Base-by-base conservation (phyloP, 2,797 vertebrate species). In the Bradypodion pumilum region DNA sequence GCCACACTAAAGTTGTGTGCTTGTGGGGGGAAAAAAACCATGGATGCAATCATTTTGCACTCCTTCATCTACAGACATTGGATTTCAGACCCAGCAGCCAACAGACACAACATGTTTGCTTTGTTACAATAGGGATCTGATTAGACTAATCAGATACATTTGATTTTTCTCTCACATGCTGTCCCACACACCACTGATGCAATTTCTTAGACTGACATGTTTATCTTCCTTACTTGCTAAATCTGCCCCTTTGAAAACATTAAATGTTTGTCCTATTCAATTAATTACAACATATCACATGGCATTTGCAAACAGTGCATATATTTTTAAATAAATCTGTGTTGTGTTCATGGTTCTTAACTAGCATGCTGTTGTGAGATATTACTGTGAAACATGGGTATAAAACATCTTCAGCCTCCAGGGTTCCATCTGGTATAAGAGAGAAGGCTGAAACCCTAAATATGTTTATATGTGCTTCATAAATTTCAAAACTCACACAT, bases 131-230 rank as follows among this genome's bases (percentile, higher is more conserved):
- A 89, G 88, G 94, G 84, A 90, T 83, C 66, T 94, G 93, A 95
- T 94, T 92, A 94, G 91, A 95, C 94, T 95, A 95, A 95, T 94
- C 92, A 93, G 93, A 93, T 77, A 87, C 83, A 84, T 92, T 88
- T 91, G 91, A 94, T 94, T 95, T 95, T 89, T 94, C 87, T 91
- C 70, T 86, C 87, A 84, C 93, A 91, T 81, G 82, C 5, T 91
- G 77, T 88, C 83, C 85, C 85, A 92, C 93, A 89, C 84, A 90
- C n/a, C 83, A 69, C 74, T 91, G 82, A 78, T 76, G 74, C 42
- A 63, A 77, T 89, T 92, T 82, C 76, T 72, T 85, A 12, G 77
- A 65, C 49, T 89, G 86, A 69, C 65, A 78, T 83, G 21, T 60
- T 86, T 42, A 79, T 59, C 62, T 85, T 86, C 92, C 59, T 90